These are phyloP conservation scores for Probaryconus sp. DNA, from an alignment of 1,140 invertebrate species.

Conservation along the genomic window DNA sequence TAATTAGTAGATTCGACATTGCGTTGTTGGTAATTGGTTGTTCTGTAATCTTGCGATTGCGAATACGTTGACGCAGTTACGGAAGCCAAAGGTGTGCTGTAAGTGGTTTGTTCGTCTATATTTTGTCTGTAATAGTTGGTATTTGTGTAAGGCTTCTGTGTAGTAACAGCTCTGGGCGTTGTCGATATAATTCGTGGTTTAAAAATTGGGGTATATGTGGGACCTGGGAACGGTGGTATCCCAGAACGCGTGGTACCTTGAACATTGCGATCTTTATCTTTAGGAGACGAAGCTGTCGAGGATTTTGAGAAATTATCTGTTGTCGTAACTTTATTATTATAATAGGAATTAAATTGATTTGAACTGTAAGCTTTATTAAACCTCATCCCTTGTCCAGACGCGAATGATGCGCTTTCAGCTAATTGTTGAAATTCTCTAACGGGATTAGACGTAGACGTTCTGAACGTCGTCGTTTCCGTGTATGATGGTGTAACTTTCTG, in stretches of 20 bases:
- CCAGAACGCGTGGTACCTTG: constrained; percentile 40
- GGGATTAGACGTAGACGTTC: constrained; percentile 68
- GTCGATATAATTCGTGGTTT: constrained; percentile 66
- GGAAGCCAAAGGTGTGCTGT: constrained; percentile 32
- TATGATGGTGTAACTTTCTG: constrained; percentile 69
- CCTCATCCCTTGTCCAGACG: constrained; percentile 78
- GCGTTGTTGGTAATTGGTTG: constrained; percentile 44
- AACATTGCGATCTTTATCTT: constrained; percentile 8
- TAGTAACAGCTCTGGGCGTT: constrained; percentile 50
- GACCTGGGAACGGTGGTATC: constrained; percentile 64
- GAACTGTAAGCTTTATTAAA: constrained; percentile 70
- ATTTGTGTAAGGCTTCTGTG: constrained; percentile 54
- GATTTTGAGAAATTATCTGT: constrained; percentile 42
- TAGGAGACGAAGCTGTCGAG: constrained; percentile 16
- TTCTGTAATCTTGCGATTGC: constrained; percentile 34
- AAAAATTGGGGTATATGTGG: constrained; percentile 71
- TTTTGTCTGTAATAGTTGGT: constrained; percentile 59
- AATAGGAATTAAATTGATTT: constrained; percentile 64
- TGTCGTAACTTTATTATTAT: constrained; percentile 43
- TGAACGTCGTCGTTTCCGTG: constrained; percentile 73
- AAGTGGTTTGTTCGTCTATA: constrained; percentile 43
- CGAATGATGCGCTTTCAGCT: constrained; percentile 86
- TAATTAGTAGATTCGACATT: constrained; percentile 45
- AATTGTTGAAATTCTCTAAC: constrained; percentile 84
- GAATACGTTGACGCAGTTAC: constrained; percentile 34